phyloP scores from a whole-genome alignment of 2,888 invertebrate species.

The Drosophila putrida region DNA sequence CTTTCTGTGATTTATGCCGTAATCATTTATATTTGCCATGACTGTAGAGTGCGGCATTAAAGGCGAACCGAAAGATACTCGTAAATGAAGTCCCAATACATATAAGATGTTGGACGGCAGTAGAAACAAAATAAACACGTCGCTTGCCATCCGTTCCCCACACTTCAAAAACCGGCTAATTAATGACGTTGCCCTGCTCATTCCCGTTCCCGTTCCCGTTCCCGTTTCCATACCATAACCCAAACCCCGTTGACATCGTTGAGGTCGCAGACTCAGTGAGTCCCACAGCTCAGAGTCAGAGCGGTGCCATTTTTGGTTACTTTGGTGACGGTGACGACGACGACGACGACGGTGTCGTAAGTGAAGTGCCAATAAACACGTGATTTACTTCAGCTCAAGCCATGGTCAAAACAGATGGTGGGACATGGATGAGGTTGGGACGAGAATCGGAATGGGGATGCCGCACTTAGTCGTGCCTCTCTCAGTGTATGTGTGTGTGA shows the following conservation, averaged over 20 bases:
- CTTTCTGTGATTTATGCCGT: constrained; percentile 5
- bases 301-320: constrained; percentile 76
- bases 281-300: constrained; percentile 33
- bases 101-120: constrained; percentile 44
- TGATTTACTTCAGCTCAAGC: constrained; percentile 81
- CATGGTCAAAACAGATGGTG: constrained; percentile 48
- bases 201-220: constrained; percentile 25
- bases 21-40: constrained; percentile 26
- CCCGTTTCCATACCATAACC: constrained; percentile 13
- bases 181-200: constrained; percentile 71
- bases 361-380: constrained; percentile 84
- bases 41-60: constrained; percentile 64
- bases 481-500: constrained; percentile 58
- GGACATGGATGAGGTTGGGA: constrained; percentile 18
- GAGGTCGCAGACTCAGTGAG: constrained; percentile 44
- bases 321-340: constrained; percentile 56
- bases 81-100: constrained; percentile 65
- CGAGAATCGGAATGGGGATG: constrained; percentile 14
- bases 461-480: constrained; percentile 48
- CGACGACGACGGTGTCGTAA: constrained; percentile 73
- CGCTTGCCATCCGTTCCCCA: constrained; percentile 74
- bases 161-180: constrained; percentile 76
- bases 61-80: constrained; percentile 59
- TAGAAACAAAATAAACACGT: constrained; percentile 75
- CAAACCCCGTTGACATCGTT: not conserved